Conservation (phyloP, 2,888 invertebrate species). For the Drosophila paramelanica region DNA sequence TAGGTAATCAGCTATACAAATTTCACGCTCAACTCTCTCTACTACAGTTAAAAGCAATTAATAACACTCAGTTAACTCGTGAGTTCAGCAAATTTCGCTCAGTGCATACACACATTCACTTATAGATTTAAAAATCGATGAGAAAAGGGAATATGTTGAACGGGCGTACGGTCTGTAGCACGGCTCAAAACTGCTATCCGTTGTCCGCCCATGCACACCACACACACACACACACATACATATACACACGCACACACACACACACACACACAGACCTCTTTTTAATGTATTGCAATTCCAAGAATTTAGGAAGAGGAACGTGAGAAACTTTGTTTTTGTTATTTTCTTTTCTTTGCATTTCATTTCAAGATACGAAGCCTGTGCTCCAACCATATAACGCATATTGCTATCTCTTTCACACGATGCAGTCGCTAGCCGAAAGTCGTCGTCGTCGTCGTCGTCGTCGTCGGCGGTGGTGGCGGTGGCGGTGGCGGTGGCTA, state of each 20-base stretch:
- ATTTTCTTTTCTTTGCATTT: constrained; percentile 83
- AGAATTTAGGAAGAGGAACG: constrained; percentile 84
- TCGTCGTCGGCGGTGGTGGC: constrained; percentile 3
- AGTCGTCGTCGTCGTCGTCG: constrained; percentile 27
- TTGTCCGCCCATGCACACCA: constrained; percentile 67
- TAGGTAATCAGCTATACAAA: background rate
- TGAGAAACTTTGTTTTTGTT: constrained; percentile 85
- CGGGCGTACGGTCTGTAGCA: constrained; percentile 66
- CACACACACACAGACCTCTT: constrained; percentile 81
- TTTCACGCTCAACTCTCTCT: background rate
- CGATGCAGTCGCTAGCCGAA: constrained; percentile 46
- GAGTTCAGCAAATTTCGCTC: constrained; percentile 42
- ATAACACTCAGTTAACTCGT: too few relatives aligned
- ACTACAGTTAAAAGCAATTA: too few relatives aligned
- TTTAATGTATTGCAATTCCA: constrained; percentile 85
- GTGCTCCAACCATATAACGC: constrained; percentile 60
- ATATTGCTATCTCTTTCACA: constrained; percentile 28
- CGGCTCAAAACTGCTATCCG: constrained; percentile 68
- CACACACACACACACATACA: constrained; percentile 39
- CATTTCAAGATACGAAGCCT: constrained; percentile 79
- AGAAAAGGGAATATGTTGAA: constrained; percentile 79
- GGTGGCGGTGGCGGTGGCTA: constrained; percentile 52
- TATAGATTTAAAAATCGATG: constrained; percentile 81
- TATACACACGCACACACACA: constrained; percentile 41
- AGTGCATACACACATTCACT: constrained; percentile 77